phyloP scores from a whole-genome alignment of 2,797 vertebrate genomes.

The Schizopygopsis pylzovi region DNA sequence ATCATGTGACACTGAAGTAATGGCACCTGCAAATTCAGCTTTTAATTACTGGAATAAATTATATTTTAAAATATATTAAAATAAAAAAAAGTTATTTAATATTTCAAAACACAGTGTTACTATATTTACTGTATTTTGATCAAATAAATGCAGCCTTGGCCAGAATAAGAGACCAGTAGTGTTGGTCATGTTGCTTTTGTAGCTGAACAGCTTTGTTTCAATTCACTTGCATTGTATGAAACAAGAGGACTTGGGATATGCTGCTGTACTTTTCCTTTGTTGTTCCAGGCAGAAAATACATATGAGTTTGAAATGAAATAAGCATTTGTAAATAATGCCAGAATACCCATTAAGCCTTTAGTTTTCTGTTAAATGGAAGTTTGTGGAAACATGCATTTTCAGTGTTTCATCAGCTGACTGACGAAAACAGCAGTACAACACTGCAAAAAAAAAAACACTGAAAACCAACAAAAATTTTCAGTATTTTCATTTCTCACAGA shows the following conservation, averaged over 20 bases:
- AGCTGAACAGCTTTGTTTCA: too few species aligned
- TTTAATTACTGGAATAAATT: too few species aligned
- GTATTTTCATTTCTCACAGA: not conserved
- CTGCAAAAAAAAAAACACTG: not conserved
- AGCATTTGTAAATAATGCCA: not conserved
- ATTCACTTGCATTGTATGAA: too few species aligned
- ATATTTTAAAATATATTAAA: too few species aligned
- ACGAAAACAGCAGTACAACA: not conserved
- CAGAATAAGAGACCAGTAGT: too few species aligned
- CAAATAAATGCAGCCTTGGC: too few species aligned
- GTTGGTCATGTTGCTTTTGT: too few species aligned
- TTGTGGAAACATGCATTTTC: not conserved
- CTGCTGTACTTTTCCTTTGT: not conserved
- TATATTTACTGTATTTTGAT: too few species aligned
- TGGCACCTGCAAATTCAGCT: too few species aligned
- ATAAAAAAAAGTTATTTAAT: too few species aligned
- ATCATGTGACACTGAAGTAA: too few species aligned
- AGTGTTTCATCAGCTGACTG: not conserved
- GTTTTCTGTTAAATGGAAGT: not conserved
- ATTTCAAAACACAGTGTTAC: too few species aligned
- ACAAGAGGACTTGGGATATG: not conserved
- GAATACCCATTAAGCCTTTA: not conserved
- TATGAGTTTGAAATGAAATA: not conserved
- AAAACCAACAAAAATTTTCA: not conserved
- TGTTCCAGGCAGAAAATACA: not conserved